Percentiles rank a stretch among this genome's conserved stretches.
Evolutionary conservation across 2,888 invertebrate species (phyloP).

Genomic region (Spisula subtruncata): DNA sequence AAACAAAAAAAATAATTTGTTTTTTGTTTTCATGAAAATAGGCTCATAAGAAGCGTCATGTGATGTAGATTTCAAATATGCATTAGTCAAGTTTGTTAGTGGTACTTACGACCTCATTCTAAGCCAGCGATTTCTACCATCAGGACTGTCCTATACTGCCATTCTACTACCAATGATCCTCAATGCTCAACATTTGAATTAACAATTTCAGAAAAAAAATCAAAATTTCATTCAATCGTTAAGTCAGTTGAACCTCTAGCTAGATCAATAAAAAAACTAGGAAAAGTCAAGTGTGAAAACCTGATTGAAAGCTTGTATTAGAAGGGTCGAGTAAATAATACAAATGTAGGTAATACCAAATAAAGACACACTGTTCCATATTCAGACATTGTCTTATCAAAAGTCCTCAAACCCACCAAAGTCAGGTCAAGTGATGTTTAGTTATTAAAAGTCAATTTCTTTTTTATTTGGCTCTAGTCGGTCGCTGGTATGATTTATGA

Average conservation of each 20-base stretch:
- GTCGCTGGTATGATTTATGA: background rate
- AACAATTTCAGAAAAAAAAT: no score
- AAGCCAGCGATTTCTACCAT: no score
- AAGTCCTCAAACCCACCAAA: background rate
- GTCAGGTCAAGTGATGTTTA: conserved; percentile 21
- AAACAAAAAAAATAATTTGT: no score
- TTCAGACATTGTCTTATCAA: background rate
- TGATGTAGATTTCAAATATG: no score
- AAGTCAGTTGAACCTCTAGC: background rate
- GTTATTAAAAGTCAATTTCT: conserved; percentile 27
- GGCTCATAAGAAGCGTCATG: no score
- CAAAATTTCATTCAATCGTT: no score
- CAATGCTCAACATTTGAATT: no score
- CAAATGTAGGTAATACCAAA: background rate
- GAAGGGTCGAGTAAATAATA: background rate
- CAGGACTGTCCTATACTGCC: no score
- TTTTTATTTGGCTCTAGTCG: background rate
- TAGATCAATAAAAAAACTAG: background rate
- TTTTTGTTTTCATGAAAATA: no score
- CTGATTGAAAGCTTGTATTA: background rate
- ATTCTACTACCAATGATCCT: no score
- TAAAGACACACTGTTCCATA: background rate
- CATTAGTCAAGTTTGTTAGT: no score
- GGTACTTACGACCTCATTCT: no score
- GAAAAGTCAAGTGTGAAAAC: background rate